These are phyloP conservation scores for Myoxocephalus aenaeus DNA, from an alignment of 2,797 vertebrate species.

Conservation along the genomic window DNA sequence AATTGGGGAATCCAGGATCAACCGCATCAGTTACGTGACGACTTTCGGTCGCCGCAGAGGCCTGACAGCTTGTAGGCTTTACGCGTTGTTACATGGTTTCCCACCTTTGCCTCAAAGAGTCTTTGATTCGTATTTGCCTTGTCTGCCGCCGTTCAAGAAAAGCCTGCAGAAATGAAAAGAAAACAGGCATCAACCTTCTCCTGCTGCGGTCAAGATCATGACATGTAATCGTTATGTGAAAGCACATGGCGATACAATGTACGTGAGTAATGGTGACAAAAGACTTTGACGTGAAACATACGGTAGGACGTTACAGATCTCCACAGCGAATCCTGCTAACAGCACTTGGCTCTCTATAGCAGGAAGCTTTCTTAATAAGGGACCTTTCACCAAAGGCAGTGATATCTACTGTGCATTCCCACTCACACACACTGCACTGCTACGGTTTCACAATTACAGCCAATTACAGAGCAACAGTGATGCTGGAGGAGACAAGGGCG, in stretches of 20 bases:
- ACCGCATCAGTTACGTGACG: neutral
- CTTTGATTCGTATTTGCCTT: neutral
- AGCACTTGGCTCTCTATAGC: conserved; percentile 19
- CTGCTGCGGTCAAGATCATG: conserved; percentile 8
- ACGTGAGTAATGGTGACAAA: neutral
- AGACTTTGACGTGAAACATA: neutral
- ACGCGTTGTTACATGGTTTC: conserved; percentile 4
- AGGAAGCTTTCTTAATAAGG: conserved; percentile 27
- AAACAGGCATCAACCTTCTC: neutral
- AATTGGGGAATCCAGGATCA: conserved; percentile 20
- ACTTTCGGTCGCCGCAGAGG: too few relatives aligned
- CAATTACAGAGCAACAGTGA: conserved; percentile 55
- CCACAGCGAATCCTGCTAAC: neutral
- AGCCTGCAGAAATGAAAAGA: neutral
- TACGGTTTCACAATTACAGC: conserved; percentile 50
- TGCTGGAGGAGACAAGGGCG: conserved; percentile 12
- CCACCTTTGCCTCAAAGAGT: conserved; percentile 6
- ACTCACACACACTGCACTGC: conserved; percentile 2
- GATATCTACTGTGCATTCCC: conserved; percentile 29
- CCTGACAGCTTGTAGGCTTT: neutral
- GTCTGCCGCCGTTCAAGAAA: neutral
- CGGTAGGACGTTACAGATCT: neutral
- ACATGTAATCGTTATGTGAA: conserved; percentile 12
- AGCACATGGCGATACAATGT: neutral
- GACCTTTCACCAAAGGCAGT: conserved; percentile 5